phyloP scores from a whole-genome alignment of 2,888 invertebrate species.

The Aporophyla lueneburgensis region DNA sequence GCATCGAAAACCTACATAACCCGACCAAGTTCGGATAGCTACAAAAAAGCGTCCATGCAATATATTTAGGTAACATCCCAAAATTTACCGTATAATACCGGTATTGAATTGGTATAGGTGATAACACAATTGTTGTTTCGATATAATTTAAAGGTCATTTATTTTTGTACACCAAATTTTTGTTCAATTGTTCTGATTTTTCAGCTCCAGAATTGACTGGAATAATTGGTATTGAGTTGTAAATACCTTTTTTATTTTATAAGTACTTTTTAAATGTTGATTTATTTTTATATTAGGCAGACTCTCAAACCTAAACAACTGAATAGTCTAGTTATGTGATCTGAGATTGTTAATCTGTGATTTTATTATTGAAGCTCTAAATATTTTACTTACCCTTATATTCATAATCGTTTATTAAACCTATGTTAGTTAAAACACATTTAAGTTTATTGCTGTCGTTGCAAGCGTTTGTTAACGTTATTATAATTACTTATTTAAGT shows the following conservation, averaged over 20 bases:
- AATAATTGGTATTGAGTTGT: constrained; percentile 17
- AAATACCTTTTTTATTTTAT: constrained; percentile 18
- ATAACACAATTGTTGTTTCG: no score
- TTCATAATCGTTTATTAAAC: constrained; percentile 25
- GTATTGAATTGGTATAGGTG: no score
- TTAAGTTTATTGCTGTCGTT: constrained; percentile 25
- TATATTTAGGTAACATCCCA: no score
- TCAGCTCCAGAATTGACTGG: no score
- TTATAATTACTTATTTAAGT: constrained; percentile 22
- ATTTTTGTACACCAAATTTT: no score
- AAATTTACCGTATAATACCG: no score
- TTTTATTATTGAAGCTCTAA: constrained; percentile 15
- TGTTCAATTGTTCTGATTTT: no score
- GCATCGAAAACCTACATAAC: no score
- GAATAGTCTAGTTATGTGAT: no score
- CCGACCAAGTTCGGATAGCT: no score
- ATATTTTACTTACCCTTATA: constrained; percentile 21
- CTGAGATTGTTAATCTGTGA: constrained; percentile 1
- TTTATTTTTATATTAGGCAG: constrained; percentile 4
- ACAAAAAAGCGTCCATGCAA: no score
- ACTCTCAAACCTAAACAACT: background rate
- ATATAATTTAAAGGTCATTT: no score
- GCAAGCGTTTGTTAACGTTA: constrained; percentile 24
- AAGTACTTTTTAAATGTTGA: constrained; percentile 24
- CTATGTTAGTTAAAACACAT: constrained; percentile 24